A percentile compares a stretch with the other conserved stretches of the same genome.
phyloP scores from a whole-genome alignment of 2,113 vertebrate genomes.

The Nannospalax galili region DNA sequence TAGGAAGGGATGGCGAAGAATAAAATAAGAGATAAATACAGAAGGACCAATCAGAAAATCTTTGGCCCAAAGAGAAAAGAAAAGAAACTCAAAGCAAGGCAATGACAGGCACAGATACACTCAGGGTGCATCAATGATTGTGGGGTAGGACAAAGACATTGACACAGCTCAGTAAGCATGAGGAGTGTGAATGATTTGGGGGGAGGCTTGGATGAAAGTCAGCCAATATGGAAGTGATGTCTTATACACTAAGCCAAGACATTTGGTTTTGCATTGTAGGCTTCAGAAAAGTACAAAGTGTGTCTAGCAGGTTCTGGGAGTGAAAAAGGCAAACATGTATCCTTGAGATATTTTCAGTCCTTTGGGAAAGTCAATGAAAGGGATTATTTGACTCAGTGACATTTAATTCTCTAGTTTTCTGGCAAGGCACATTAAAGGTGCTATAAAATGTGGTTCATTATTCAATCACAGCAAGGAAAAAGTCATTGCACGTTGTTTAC shows the following conservation, averaged over 20 bases:
- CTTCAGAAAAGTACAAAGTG: neutral
- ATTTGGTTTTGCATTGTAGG: neutral
- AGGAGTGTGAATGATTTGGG: neutral
- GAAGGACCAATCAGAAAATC: neutral
- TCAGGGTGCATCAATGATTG: neutral
- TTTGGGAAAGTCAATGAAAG: neutral
- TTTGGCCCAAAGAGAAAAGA: neutral
- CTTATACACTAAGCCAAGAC: neutral
- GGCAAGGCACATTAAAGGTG: neutral
- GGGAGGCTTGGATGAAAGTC: neutral
- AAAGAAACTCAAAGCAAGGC: neutral
- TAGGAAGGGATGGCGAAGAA: neutral
- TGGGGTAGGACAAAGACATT: neutral
- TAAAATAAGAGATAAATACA: neutral
- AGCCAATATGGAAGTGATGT: neutral
- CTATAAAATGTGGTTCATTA: neutral
- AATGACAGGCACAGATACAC: neutral
- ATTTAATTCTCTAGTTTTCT: neutral
- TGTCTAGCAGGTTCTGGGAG: neutral
- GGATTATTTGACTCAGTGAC: neutral
- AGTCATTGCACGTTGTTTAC: too few relatives aligned
- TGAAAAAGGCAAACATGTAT: neutral
- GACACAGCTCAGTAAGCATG: too few relatives aligned
- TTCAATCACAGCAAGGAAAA: neutral
- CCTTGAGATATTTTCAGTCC: neutral